Conservation (phyloP, 2,113 vertebrate genomes). For the Megaceryle maxima region DNA sequence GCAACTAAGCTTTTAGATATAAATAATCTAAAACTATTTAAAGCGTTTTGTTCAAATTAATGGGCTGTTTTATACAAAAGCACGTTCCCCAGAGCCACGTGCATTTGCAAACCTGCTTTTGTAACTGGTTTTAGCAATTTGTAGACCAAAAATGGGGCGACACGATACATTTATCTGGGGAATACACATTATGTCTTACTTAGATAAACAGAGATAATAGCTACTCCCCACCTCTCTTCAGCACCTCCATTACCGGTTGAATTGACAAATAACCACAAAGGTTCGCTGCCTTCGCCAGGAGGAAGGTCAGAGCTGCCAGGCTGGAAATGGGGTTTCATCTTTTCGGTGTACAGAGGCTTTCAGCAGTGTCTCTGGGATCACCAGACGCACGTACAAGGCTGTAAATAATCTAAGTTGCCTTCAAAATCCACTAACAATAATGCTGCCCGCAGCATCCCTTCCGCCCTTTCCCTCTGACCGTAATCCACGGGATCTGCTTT, state of each 20-base stretch:
- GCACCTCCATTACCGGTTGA: neutral
- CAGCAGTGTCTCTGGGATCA: neutral
- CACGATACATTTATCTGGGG: neutral
- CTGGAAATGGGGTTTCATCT: rapidly evolving
- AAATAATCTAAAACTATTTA: neutral
- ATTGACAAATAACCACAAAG: neutral
- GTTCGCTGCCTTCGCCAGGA: neutral
- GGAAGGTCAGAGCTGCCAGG: neutral
- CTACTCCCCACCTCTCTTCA: neutral
- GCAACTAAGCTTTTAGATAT: neutral
- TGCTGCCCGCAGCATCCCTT: neutral
- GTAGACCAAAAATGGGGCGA: constrained; percentile 38
- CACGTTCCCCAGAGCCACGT: neutral
- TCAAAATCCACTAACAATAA: neutral
- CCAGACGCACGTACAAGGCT: neutral
- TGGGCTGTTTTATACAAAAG: constrained; percentile 14
- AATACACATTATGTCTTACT: neutral
- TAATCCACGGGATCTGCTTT: neutral
- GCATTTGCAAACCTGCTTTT: neutral
- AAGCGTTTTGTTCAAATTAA: constrained; percentile 56
- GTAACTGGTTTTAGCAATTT: constrained; percentile 6
- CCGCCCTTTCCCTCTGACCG: neutral
- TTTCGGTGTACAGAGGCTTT: neutral
- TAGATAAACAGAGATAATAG: neutral
- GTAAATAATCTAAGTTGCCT: neutral